Base-by-base conservation (phyloP, 2,888 invertebrate genomes). In the Margaritifera margaritifera region DNA sequence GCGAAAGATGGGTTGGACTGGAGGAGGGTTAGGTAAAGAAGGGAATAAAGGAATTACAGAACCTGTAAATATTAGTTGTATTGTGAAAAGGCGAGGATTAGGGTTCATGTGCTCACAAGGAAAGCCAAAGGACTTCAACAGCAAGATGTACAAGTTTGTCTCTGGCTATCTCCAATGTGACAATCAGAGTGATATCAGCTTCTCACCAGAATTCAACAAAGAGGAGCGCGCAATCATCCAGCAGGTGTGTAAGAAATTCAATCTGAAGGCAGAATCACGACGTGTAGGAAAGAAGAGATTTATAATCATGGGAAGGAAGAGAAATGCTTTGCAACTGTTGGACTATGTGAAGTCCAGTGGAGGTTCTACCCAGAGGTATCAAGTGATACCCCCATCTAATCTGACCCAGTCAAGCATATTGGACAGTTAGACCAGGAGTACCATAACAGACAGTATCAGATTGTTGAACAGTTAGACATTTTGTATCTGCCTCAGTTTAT, bases 1-100 rank as follows among this genome's bases (percentile, higher is more conserved):
- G 91, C 90, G 91, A 54, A 89, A 91, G 68, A 94, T 94, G 93
- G 94, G 94, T 0, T 94, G 94, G 94, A 89, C 91, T 6, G 94
- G 94, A 2, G 94, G 94, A 6, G 93, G 93, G 0, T 89, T 94
- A 4, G 94, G 94, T 0, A 90, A 91, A 1, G 89, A 92, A 1
- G 89, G 89, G 1, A 92, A 92, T 0, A 91, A 92, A 61, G 94
- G 94, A 1, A 93, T 93, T 52, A 91, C 91, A 0, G 93, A 94
- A 74, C 94, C 94, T 31, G 90, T 93, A 0, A 74, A 77, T 25
- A 73, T 74, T 20, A 65, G 67, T 2, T 74, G 71, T 50, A 81
- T 87, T 4, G 78, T 89, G 66, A 86, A 82, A 62, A 74, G 87
- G 51, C 81, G 83, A 70, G 89, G 90, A 24, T 76, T 89, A 51